Conservation (phyloP, 2,797 vertebrate species). For the Antennarius maculatus region DNA sequence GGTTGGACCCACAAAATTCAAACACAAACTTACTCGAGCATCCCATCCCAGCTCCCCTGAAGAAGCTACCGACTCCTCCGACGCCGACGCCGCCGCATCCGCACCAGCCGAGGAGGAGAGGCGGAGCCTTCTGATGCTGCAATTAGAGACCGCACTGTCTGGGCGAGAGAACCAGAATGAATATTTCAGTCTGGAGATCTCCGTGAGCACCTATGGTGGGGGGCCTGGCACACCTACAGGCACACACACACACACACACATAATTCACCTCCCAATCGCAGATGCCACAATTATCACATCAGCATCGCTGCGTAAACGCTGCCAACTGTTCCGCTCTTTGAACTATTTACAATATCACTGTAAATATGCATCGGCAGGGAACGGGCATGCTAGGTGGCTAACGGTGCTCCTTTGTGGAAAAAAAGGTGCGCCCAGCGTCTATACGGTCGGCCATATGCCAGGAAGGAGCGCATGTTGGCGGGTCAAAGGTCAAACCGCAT, state of each 20-base stretch:
- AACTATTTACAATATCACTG: slow-evolving; percentile 55
- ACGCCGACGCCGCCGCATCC: slow-evolving; percentile 39
- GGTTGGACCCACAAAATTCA: neutral
- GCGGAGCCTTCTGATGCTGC: slow-evolving; percentile 79
- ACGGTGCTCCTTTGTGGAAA: slow-evolving; percentile 32
- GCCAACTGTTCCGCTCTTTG: slow-evolving; percentile 70
- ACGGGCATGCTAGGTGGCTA: slow-evolving; percentile 3
- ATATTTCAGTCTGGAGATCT: slow-evolving; percentile 80
- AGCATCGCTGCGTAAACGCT: slow-evolving; percentile 60
- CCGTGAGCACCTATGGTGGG: slow-evolving; percentile 70
- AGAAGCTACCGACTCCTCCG: slow-evolving; percentile 35
- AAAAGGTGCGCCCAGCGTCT: slow-evolving; percentile 32
- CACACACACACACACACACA: slow-evolving; percentile 49
- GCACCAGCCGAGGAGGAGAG: slow-evolving; percentile 66
- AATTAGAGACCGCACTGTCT: slow-evolving; percentile 79
- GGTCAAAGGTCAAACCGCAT: slow-evolving; percentile 59
- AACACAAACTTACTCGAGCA: slow-evolving; percentile 43
- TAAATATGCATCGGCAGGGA: slow-evolving; percentile 49
- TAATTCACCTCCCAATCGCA: slow-evolving; percentile 79
- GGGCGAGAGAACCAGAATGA: slow-evolving; percentile 73
- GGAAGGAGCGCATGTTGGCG: slow-evolving; percentile 41
- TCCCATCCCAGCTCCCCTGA: slow-evolving; percentile 47
- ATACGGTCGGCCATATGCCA: slow-evolving; percentile 54
- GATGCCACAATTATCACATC: slow-evolving; percentile 76
- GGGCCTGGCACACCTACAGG: slow-evolving; percentile 77